Percentiles rank a stretch among this genome's conserved stretches.
Conservation (phyloP, 2,797 vertebrate genomes). For the Acipenser oxyrinchus region DNA sequence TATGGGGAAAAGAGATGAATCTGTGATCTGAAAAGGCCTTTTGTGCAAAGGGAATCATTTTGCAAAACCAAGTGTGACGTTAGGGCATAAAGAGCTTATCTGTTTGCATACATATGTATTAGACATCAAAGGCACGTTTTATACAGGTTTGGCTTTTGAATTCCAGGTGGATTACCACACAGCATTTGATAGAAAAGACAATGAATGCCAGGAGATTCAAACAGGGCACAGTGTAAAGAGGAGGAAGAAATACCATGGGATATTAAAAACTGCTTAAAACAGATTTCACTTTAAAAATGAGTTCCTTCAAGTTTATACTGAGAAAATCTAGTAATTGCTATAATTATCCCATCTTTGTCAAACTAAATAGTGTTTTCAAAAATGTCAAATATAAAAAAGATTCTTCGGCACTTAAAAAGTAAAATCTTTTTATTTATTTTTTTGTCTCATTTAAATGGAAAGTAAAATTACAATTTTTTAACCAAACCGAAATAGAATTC, state of each 20-base stretch:
- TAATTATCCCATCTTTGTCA: no score
- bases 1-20: neutral
- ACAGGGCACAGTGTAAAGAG: neutral
- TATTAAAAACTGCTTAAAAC: slow-evolving; percentile 11
- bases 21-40: neutral
- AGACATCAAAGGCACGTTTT: slow-evolving; percentile 17
- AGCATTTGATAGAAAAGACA: neutral
- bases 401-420: no score
- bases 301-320: no score
- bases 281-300: neutral
- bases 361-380: no score
- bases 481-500: no score
- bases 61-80: slow-evolving; percentile 5
- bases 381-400: no score
- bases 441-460: no score
- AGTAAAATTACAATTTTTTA: no score
- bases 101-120: slow-evolving; percentile 8
- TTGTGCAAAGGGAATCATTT: slow-evolving; percentile 3
- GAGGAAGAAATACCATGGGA: slow-evolving; percentile 2
- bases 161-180: slow-evolving; percentile 16
- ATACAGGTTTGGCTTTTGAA: slow-evolving; percentile 15
- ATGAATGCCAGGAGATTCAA: neutral
- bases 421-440: no score
- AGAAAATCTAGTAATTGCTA: no score
- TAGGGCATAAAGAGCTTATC: slow-evolving; percentile 11